Evolutionary conservation across 1,140 invertebrate genomes (phyloP).

Genomic region (Musca vetustissima): DNA sequence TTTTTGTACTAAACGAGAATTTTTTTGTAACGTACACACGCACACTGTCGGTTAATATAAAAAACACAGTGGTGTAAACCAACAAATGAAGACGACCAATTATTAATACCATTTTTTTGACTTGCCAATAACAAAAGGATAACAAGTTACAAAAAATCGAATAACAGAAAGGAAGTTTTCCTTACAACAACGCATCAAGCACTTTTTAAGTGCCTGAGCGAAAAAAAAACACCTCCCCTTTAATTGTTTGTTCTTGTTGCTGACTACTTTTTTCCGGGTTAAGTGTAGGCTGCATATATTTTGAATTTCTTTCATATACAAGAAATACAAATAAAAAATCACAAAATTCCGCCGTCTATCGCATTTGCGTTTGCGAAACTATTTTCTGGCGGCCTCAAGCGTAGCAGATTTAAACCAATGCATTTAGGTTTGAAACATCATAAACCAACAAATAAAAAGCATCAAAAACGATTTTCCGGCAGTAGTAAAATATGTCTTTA

Average conservation of each 20-base stretch:
- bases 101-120: too few species aligned
- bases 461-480: conserved; percentile 51
- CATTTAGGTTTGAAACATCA: conserved; percentile 57
- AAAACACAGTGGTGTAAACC: too few species aligned
- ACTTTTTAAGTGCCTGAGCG: too few species aligned
- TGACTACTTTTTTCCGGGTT: too few species aligned
- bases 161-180: too few species aligned
- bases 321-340: conserved; percentile 6
- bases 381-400: conserved; percentile 28
- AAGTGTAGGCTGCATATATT: not conserved
- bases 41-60: too few species aligned
- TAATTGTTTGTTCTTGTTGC: too few species aligned
- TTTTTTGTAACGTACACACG: too few species aligned
- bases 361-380: conserved; percentile 28
- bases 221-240: too few species aligned
- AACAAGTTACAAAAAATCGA: not conserved
- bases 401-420: conserved; percentile 55
- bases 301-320: not conserved
- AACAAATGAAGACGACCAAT: too few species aligned
- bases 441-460: conserved; percentile 46
- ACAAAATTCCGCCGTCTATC: conserved; percentile 29
- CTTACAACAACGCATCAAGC: too few species aligned
- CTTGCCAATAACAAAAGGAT: not conserved
- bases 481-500: conserved; percentile 61
- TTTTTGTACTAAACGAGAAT: too few species aligned